These are phyloP conservation scores for Drosophila nr. perissopoda DNA, from an alignment of 2,888 invertebrate species.

Conservation along the genomic window DNA sequence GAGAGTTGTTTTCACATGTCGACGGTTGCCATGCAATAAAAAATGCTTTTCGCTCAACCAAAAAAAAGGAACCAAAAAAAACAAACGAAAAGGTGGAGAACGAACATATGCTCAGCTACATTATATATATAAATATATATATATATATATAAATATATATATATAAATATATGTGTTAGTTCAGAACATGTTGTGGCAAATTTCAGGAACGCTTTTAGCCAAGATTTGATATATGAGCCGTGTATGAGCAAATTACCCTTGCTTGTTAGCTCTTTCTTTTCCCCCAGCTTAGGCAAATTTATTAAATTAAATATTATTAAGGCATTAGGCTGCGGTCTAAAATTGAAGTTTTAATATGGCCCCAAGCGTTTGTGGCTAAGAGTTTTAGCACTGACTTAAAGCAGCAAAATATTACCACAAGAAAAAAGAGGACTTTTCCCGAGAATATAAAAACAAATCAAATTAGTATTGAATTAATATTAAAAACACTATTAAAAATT, in stretches of 20 bases:
- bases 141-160: neutral
- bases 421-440: neutral
- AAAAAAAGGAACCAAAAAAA: neutral
- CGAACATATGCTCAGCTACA: constrained; percentile 17
- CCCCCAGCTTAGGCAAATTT: constrained; percentile 4
- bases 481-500: neutral
- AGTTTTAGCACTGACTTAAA: neutral
- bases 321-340: neutral
- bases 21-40: constrained; percentile 47
- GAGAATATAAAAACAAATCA: neutral
- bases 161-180: neutral
- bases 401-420: neutral
- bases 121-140: neutral
- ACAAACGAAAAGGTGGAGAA: neutral
- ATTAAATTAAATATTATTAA: constrained; percentile 12
- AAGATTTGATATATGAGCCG: constrained; percentile 25
- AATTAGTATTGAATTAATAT: neutral
- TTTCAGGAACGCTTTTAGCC: neutral
- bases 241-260: constrained; percentile 1
- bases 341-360: neutral
- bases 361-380: neutral
- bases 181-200: neutral
- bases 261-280: neutral
- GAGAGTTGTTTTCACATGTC: constrained; percentile 30
- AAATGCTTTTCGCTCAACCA: constrained; percentile 17